Evolutionary conservation across 2,888 invertebrate genomes (phyloP), one percentile per base, ranked within the genome.

Genomic region (Leptarthrus brevirostris): DNA sequence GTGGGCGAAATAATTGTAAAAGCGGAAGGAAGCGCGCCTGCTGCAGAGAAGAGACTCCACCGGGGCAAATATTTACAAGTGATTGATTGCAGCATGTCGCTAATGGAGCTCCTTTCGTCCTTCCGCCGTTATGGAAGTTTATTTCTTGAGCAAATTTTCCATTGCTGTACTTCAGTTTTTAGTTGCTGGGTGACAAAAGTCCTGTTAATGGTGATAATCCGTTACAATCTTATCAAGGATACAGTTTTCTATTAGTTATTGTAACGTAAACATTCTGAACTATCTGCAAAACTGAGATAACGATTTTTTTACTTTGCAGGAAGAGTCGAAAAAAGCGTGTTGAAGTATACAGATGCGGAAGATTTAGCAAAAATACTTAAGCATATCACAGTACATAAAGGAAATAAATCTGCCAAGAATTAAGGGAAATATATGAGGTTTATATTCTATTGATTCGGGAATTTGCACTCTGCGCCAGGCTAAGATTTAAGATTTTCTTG

Each of bases 391-490:
- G 20, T 18, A 61, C 61, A 61, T 22, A 36, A 3, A 22, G 61
- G 3, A 61, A 36, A 61, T 61, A 61, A 61, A 61, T 61, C 61
- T 61, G 34, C 61, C 34, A 40, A 40, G 61, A 61, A 61, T 61
- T 61, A 61, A 61, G 61, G 30, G 61, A 61, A 61, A 61, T 40
- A 30, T 61, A 61, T 40, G 61, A 61, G 36, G 61, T 61, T 22
- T 18, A 61, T 24, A 20, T 61, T 34, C 36, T 61, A 61, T 36
- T 61, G 61, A 34, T 36, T 18, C 61, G 40, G 20, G 61, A 61
- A 61, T 61, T 61, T 61, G 61, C 36, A 61, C 61, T 61, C 40
- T 36, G 61, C 36, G 1, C 4, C 16, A 1, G 44, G 16, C 5
- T 30, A 30, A 30, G 8, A 8, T 6, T 30, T 30, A 6, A 30